A percentile compares a stretch with the other conserved stretches of the same genome.
Conservation (phyloP, 2,888 invertebrate species). For the Ophion ventricosus region DNA sequence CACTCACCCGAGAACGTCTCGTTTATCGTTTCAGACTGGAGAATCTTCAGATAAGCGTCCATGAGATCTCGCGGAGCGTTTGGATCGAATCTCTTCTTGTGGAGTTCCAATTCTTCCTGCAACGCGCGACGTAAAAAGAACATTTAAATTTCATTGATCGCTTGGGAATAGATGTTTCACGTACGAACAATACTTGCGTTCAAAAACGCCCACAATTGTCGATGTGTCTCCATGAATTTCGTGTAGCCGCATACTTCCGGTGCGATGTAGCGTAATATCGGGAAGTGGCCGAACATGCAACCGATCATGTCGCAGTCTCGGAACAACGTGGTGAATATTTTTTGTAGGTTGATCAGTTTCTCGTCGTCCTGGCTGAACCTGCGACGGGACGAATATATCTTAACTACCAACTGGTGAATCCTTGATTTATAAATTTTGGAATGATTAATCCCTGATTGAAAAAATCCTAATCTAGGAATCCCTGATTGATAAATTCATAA, state of each 20-base stretch:
- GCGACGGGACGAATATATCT: constrained; percentile 67
- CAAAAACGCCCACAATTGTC: constrained; percentile 89
- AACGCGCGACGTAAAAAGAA: constrained; percentile 38
- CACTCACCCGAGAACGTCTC: constrained; percentile 82
- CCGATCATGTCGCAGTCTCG: constrained; percentile 92
- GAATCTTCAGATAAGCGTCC: constrained; percentile 90
- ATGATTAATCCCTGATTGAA: background rate
- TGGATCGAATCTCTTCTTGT: constrained; percentile 87
- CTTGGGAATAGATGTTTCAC: background rate
- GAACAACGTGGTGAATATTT: constrained; percentile 89
- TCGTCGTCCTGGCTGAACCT: constrained; percentile 89
- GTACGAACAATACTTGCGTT: constrained; percentile 78
- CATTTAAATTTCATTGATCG: constrained; percentile 8
- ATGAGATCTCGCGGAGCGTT: constrained; percentile 90
- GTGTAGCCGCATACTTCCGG: constrained; percentile 91
- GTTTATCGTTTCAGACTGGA: constrained; percentile 86
- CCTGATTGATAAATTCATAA: background rate
- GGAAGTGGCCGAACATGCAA: constrained; percentile 91
- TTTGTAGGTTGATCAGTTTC: constrained; percentile 88
- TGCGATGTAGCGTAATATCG: constrained; percentile 88
- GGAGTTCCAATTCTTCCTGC: constrained; percentile 88
- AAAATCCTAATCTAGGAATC: too few relatives aligned
- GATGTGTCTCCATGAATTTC: constrained; percentile 89
- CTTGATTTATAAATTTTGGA: background rate
- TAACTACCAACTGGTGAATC: background rate